A percentile compares a stretch with the other conserved stretches of the same genome.
These are phyloP conservation scores for Drosophila pullipes DNA, from an alignment of 2,888 invertebrate species.

Conservation along the genomic window DNA sequence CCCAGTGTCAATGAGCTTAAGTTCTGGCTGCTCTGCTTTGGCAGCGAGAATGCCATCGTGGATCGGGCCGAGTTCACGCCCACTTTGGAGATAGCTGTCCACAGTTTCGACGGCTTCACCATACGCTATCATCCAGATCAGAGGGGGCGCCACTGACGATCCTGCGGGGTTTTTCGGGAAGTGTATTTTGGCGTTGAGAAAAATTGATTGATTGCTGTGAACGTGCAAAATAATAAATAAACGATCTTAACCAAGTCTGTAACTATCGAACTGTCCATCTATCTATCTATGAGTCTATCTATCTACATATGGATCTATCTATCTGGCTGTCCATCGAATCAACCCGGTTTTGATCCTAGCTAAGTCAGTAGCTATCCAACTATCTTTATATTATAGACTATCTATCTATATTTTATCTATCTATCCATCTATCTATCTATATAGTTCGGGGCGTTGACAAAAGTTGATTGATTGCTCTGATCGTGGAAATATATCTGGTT, in stretches of 20 bases:
- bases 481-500: slow-evolving; percentile 22
- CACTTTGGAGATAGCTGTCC: slow-evolving; percentile 87
- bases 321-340: too few species aligned
- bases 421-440: not conserved
- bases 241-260: slow-evolving; percentile 7
- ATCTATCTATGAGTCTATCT: not conserved
- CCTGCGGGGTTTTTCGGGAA: too few species aligned
- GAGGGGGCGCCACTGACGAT: too few species aligned
- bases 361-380: not conserved
- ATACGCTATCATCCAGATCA: slow-evolving; percentile 80
- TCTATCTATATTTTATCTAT: not conserved
- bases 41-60: slow-evolving; percentile 91
- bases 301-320: not conserved
- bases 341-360: not conserved
- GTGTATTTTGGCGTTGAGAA: slow-evolving; percentile 12
- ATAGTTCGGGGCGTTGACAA: slow-evolving; percentile 21
- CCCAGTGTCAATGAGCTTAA: slow-evolving; percentile 87
- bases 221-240: slow-evolving; percentile 8
- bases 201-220: not conserved
- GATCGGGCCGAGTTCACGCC: slow-evolving; percentile 90
- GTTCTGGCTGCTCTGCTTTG: slow-evolving; percentile 87
- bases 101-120: slow-evolving; percentile 86
- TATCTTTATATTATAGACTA: not conserved
- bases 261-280: not conserved
- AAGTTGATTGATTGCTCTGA: slow-evolving; percentile 31